These are phyloP conservation scores for Setophaga petechia DNA, from an alignment of 2,113 vertebrate genomes.

Conservation along the genomic window DNA sequence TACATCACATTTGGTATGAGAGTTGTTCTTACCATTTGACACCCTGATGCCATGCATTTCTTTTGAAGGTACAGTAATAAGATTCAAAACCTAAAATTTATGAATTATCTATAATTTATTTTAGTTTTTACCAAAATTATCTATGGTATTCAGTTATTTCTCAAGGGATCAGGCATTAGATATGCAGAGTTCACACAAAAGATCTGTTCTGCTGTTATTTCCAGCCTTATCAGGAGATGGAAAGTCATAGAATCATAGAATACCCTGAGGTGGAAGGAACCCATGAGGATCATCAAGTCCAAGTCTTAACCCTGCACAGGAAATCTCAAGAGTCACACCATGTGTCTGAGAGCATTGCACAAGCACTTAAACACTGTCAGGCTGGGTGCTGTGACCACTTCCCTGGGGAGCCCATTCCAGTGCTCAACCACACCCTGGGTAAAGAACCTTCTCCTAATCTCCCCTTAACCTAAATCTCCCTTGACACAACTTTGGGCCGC, in stretches of 20 bases:
- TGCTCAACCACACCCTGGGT: fast-evolving
- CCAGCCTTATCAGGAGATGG: neutral
- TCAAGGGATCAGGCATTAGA: neutral
- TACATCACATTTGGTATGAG: neutral
- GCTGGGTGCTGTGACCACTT: neutral
- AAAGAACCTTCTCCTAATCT: neutral
- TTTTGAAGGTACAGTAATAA: neutral
- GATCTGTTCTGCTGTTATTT: neutral
- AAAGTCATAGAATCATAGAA: neutral
- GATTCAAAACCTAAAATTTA: neutral
- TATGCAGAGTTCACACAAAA: neutral
- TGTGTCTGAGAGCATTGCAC: neutral
- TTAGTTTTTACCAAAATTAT: neutral
- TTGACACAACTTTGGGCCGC: neutral
- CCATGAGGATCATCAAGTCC: neutral
- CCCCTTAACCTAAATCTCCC: neutral
- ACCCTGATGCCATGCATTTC: neutral
- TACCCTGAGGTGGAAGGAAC: neutral
- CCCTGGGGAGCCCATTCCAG: fast-evolving
- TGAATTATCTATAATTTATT: neutral
- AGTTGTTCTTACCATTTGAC: neutral
- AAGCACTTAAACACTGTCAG: neutral
- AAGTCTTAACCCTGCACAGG: neutral
- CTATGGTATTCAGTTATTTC: neutral
- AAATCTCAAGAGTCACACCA: neutral